Percentiles rank a stretch among this genome's conserved stretches.
Evolutionary conservation across 2,888 invertebrate genomes (phyloP).

Genomic region (Scaptomyza reducta): DNA sequence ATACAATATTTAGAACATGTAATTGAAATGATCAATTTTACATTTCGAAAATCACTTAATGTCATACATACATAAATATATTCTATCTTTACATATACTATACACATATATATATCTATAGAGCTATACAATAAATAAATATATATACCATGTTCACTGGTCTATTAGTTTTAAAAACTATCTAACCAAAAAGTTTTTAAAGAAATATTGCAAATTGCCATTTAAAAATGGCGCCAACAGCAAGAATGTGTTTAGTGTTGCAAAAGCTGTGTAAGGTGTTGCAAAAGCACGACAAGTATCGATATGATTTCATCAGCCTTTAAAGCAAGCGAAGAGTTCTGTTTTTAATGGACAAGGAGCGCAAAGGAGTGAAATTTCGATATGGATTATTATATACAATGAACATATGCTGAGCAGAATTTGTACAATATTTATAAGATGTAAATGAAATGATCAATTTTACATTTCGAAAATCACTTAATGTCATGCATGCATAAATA

Average conservation of each 20-base stretch:
- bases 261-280: no score
- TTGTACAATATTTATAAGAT: conserved; percentile 10
- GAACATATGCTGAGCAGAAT: conserved; percentile 42
- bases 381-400: no score
- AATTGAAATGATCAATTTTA: conserved; percentile 38
- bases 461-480: conserved; percentile 26
- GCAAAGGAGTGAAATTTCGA: no score
- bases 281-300: no score
- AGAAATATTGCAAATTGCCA: conserved; percentile 4
- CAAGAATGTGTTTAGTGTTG: background rate
- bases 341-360: no score
- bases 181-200: conserved; percentile 17
- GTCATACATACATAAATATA: conserved; percentile 14
- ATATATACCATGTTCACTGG: conserved; percentile 21
- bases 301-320: no score
- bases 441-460: conserved; percentile 35
- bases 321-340: no score
- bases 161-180: conserved; percentile 16
- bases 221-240: conserved; percentile 23
- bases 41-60: conserved; percentile 23
- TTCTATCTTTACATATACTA: conserved; percentile 27
- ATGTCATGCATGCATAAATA: conserved; percentile 15
- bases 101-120: conserved; percentile 17
- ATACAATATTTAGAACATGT: conserved; percentile 7
- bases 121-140: conserved; percentile 27